Conservation (phyloP, 2,797 vertebrate genomes). For the Dendrocincla tyrannina region DNA sequence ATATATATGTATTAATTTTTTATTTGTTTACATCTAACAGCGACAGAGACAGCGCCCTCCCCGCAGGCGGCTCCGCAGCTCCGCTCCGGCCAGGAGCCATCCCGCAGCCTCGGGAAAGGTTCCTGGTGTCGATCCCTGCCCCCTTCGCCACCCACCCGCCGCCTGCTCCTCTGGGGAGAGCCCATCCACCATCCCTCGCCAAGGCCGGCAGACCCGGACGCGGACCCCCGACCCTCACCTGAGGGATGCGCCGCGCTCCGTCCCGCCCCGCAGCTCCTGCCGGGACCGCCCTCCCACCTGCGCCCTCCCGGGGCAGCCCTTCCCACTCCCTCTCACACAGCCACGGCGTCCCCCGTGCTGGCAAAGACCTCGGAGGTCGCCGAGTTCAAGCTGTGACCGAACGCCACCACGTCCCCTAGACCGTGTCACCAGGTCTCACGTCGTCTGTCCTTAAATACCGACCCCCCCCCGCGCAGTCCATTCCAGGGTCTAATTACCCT, state of each 20-base stretch:
- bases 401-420: not conserved
- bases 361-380: too few relatives aligned
- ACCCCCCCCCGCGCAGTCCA: too few relatives aligned
- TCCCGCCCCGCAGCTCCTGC: not conserved
- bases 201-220: too few relatives aligned
- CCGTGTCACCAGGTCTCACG: not conserved
- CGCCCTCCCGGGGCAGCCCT: not conserved
- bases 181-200: not conserved
- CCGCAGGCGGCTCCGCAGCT: not conserved
- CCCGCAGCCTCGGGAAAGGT: not conserved
- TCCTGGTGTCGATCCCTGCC: too few relatives aligned
- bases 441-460: not conserved
- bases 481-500: too few relatives aligned
- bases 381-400: not conserved
- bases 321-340: not conserved
- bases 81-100: not conserved
- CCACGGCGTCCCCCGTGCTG: accelerated
- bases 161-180: not conserved
- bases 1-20: not conserved
- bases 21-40: not conserved
- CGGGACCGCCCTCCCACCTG: not conserved
- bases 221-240: not conserved
- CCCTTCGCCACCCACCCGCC: not conserved
- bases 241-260: not conserved
- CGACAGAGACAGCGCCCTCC: not conserved